phyloP scores from a whole-genome alignment of 2,888 invertebrate species.

The Torymus tubicola region DNA sequence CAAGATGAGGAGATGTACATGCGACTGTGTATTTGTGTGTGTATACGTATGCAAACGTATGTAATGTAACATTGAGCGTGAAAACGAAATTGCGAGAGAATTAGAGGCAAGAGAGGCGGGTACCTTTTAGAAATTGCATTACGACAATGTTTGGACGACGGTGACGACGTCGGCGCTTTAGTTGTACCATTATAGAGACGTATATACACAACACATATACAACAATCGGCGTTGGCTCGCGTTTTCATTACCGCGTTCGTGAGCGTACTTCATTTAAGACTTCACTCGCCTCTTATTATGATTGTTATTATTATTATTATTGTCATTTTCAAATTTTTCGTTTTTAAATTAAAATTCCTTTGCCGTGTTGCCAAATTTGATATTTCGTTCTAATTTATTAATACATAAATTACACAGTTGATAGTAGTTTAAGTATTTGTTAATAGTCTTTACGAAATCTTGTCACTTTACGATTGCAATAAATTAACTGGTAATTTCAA shows the following conservation, averaged over 20 bases:
- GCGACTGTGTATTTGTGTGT: too few relatives aligned
- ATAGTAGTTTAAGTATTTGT: too few relatives aligned
- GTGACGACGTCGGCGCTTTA: background rate
- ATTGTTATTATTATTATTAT: background rate
- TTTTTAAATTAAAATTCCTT: background rate
- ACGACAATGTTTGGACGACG: background rate
- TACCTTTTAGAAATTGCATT: slow-evolving; percentile 12
- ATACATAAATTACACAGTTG: background rate
- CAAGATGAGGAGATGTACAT: too few relatives aligned
- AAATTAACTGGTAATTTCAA: too few relatives aligned
- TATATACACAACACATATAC: too few relatives aligned
- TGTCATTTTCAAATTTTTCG: background rate
- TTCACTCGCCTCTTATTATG: background rate
- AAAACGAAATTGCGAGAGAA: slow-evolving; percentile 4
- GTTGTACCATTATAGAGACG: slow-evolving; percentile 12
- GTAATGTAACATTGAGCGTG: background rate
- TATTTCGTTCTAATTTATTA: background rate
- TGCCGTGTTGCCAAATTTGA: background rate
- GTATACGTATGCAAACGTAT: background rate
- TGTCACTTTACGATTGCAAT: too few relatives aligned
- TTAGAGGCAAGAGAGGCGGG: background rate
- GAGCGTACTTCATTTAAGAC: background rate
- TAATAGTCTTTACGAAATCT: too few relatives aligned
- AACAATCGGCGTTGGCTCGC: background rate
- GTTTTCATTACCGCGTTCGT: slow-evolving; percentile 2